Base-by-base conservation (phyloP, 1,140 invertebrate genomes). In the Argopecten irradians region DNA sequence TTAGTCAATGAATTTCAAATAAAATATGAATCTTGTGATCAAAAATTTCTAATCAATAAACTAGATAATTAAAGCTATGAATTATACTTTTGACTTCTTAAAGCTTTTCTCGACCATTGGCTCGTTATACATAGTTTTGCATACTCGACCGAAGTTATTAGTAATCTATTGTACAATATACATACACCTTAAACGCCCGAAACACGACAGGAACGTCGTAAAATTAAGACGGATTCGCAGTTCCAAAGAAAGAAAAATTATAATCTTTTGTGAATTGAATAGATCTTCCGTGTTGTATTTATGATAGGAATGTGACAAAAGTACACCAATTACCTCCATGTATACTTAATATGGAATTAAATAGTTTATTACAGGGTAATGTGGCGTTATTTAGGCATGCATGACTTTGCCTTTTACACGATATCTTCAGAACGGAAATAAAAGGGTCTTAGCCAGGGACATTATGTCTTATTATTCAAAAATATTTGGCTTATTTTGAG, bases 401-500 rank as follows among this genome's bases (percentile, higher is more conserved):
- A 71, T 71, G 55, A 71, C 55, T 71, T 71, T 71, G 55, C 55
- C 16, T 71, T 71, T 71, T 71, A 71, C 8, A 71, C 55, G 55
- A 71, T 71, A 28, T 28, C 55, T 28, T 71, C n/a, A 28, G 55
- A 1, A 71, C n/a, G 16, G 55, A 28, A 71, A 71, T 71, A 71
- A 19, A 71, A 28, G 16, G 55, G 16, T 71, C 5, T 71, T 71
- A n/a, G n/a, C n/a, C 55, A 71, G 16, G 16, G 19, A 3, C n/a
- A 28, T 71, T 71, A 16, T 71, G 2, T 28, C 28, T 5, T 5
- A 22, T 71, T 28, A 71, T 71, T 71, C 55, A 1, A 28, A 71
- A 71, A 71, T n/a, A 71, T 71, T 71, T 71, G 55, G 55, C 55
- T 71, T 71, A 71, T 71, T 55, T n/a, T 8, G 55, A 71, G 55